phyloP scores from a whole-genome alignment of 2,797 vertebrate species.

The Brotula barbata region DNA sequence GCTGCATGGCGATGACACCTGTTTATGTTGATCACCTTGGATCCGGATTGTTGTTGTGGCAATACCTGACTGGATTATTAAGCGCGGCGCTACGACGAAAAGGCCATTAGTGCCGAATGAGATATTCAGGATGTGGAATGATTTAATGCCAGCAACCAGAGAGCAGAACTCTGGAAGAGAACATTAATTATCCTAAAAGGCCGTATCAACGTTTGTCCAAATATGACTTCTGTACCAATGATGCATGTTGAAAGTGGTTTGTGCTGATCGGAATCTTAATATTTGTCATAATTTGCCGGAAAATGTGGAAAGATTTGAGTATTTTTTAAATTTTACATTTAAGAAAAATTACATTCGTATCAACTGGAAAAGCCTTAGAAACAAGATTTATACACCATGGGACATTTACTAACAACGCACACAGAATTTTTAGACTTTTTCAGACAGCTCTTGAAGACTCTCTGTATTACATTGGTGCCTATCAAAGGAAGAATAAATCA shows the following conservation, averaged over 20 bases:
- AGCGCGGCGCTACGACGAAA: slow-evolving; percentile 1
- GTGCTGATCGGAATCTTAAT: too few relatives aligned
- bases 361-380: too few relatives aligned
- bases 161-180: neutral
- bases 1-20: slow-evolving; percentile 53
- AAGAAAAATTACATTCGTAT: neutral
- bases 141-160: neutral
- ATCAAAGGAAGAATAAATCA: too few relatives aligned
- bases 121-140: neutral
- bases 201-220: too few relatives aligned
- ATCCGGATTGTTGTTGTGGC: slow-evolving; percentile 27
- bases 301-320: neutral
- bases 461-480: too few relatives aligned
- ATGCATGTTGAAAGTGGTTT: neutral
- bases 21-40: slow-evolving; percentile 45
- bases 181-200: neutral
- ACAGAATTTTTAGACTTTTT: too few relatives aligned
- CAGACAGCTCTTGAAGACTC: neutral
- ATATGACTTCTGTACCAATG: too few relatives aligned
- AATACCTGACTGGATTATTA: slow-evolving; percentile 48
- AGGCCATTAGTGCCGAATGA: neutral
- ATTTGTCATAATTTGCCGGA: too few relatives aligned
- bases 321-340: neutral
- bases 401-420: too few relatives aligned
- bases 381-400: too few relatives aligned